These are phyloP conservation scores for Phalacrocorax aristotelis DNA, from an alignment of 2,113 vertebrate genomes.

Conservation along the genomic window DNA sequence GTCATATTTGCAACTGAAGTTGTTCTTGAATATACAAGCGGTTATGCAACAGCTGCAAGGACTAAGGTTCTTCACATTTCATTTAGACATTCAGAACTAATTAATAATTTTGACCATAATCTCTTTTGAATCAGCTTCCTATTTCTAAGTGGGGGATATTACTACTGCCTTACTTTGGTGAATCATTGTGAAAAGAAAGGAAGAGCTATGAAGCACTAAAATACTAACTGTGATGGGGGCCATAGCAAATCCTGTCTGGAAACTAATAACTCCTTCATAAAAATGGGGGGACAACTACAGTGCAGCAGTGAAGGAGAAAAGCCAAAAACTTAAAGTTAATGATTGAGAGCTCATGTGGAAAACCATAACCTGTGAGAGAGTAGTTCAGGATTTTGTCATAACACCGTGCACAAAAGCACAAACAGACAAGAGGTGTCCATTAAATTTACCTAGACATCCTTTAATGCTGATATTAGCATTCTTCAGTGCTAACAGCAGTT, in stretches of 20 bases:
- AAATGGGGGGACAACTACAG: neutral
- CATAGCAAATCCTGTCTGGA: neutral
- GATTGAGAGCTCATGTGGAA: neutral
- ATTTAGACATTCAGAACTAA: neutral
- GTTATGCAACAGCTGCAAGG: neutral
- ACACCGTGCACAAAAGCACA: fast-evolving
- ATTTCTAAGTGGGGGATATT: neutral
- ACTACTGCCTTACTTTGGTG: neutral
- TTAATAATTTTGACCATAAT: neutral
- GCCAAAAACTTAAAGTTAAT: neutral
- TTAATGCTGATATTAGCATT: neutral
- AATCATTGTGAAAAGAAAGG: neutral
- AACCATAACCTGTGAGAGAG: neutral
- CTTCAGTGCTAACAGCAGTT: neutral
- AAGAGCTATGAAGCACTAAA: neutral
- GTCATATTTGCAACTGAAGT: neutral
- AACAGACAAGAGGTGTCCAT: neutral
- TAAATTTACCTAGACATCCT: neutral
- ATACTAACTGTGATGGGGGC: neutral
- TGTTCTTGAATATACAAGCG: neutral
- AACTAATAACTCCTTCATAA: neutral
- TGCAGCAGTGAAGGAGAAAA: neutral
- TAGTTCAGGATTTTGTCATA: neutral
- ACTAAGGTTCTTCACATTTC: neutral
- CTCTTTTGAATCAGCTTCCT: neutral